Evolutionary conservation across 2,113 vertebrate genomes (phyloP).

Genomic region (Martes martes): DNA sequence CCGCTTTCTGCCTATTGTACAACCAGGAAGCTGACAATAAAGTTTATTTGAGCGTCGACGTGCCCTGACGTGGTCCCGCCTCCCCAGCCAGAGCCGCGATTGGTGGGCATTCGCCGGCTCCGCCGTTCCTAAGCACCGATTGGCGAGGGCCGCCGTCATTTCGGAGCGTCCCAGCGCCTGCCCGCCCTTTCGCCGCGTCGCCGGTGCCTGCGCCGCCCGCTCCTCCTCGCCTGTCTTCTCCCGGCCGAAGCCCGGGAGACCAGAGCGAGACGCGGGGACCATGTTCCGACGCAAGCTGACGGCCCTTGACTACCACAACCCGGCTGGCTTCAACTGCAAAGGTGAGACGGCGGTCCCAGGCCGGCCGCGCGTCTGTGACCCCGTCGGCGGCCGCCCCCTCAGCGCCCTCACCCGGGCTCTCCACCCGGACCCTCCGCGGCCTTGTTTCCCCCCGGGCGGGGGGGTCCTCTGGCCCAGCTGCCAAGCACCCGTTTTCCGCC

Average conservation of each 20-base stretch:
- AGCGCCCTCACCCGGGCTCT: not conserved
- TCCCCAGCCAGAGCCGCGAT: not conserved
- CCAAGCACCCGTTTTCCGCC: not conserved
- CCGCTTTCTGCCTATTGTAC: not conserved
- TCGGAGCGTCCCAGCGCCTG: accelerated
- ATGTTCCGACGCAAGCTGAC: constrained; percentile 96
- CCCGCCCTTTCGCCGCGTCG: not conserved
- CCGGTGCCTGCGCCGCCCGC: not conserved
- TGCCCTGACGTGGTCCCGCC: constrained; percentile 39
- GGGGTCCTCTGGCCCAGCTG: not conserved
- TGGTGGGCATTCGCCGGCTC: constrained; percentile 3
- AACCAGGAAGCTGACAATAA: constrained; percentile 42
- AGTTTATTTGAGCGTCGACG: constrained; percentile 54
- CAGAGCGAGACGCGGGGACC: constrained; percentile 23
- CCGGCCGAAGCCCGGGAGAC: not conserved
- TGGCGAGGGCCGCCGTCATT: accelerated
- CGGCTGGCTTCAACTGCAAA: constrained; percentile 89
- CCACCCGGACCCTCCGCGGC: not conserved
- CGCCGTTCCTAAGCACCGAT: not conserved
- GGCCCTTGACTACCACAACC: constrained; percentile 95
- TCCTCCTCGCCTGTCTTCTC: not conserved
- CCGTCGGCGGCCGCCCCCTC: too few species aligned
- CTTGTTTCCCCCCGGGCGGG: not conserved
- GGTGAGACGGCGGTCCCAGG: constrained; percentile 78
- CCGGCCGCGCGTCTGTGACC: not conserved